phyloP scores from a whole-genome alignment of 2,797 vertebrate genomes.

The Pogonophryne albipinna region DNA sequence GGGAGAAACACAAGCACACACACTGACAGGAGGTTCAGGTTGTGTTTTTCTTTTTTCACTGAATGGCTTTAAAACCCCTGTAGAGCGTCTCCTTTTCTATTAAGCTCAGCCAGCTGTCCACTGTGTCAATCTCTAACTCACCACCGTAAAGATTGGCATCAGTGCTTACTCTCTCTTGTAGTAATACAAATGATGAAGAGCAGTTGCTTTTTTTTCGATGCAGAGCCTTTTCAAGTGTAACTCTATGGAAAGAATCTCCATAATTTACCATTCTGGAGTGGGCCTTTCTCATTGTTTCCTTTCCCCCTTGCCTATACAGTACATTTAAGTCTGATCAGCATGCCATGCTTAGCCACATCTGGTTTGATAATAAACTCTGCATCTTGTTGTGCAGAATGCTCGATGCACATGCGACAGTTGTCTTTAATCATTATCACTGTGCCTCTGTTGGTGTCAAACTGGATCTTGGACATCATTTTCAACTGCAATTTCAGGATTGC shows the following conservation, averaged over 20 bases:
- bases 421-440: too few species aligned
- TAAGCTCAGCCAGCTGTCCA: slow-evolving; percentile 61
- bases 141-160: slow-evolving; percentile 47
- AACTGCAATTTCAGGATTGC: neutral
- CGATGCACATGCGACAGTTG: too few species aligned
- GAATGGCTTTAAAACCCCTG: slow-evolving; percentile 66
- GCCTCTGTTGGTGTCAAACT: too few species aligned
- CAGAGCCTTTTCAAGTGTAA: slow-evolving; percentile 34
- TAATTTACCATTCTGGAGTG: slow-evolving; percentile 22
- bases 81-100: slow-evolving; percentile 59
- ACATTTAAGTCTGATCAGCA: neutral
- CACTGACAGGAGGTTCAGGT: slow-evolving; percentile 53
- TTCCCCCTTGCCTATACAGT: slow-evolving; percentile 2
- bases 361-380: neutral
- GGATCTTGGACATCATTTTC: neutral
- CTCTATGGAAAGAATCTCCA: slow-evolving; percentile 12
- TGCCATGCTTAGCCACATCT: slow-evolving; percentile 17
- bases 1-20: too few species aligned
- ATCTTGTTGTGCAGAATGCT: too few species aligned
- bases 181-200: slow-evolving; percentile 50
- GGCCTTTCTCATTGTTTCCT: slow-evolving; percentile 7
- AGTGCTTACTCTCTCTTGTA: slow-evolving; percentile 33
- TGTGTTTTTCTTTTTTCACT: slow-evolving; percentile 38
- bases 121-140: slow-evolving; percentile 52
- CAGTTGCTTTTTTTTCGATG: slow-evolving; percentile 1